phyloP scores from a whole-genome alignment of 2,113 vertebrate species.

The Erinaceus europaeus region DNA sequence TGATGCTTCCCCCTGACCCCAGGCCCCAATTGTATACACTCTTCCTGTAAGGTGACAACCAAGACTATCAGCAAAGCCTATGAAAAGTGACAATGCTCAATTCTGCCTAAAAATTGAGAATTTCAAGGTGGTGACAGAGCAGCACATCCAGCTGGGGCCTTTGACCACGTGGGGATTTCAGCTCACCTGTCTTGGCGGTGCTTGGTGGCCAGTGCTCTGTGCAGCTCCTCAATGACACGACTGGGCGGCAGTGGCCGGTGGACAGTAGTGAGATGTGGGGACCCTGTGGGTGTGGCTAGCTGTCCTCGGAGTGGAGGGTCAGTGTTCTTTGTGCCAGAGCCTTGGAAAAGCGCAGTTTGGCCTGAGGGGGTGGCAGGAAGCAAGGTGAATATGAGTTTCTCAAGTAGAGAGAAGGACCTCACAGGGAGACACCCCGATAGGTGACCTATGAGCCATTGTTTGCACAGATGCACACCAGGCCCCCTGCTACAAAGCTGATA shows the following conservation, averaged over 20 bases:
- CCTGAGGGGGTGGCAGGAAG: slow-evolving; percentile 74
- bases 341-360: slow-evolving; percentile 81
- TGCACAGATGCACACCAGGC: too few species aligned
- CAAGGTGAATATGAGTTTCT: not conserved
- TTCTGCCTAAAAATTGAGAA: too few species aligned
- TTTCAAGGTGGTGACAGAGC: too few species aligned
- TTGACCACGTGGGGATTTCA: accelerated
- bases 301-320: slow-evolving; percentile 84
- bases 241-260: slow-evolving; percentile 93
- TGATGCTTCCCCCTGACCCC: too few species aligned
- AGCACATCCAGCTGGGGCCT: not conserved
- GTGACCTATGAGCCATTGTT: too few species aligned
- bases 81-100: too few species aligned
- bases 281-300: slow-evolving; percentile 89
- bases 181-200: slow-evolving; percentile 95
- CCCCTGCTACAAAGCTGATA: too few species aligned
- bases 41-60: too few species aligned
- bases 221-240: slow-evolving; percentile 97
- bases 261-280: slow-evolving; percentile 89
- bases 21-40: too few species aligned
- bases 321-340: slow-evolving; percentile 79
- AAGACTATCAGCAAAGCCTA: too few species aligned
- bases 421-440: not conserved
- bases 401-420: not conserved
- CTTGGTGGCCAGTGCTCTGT: slow-evolving; percentile 94